Evolutionary conservation across 2,888 invertebrate species (phyloP).

Genomic region (Chrysopilus asiliformis): DNA sequence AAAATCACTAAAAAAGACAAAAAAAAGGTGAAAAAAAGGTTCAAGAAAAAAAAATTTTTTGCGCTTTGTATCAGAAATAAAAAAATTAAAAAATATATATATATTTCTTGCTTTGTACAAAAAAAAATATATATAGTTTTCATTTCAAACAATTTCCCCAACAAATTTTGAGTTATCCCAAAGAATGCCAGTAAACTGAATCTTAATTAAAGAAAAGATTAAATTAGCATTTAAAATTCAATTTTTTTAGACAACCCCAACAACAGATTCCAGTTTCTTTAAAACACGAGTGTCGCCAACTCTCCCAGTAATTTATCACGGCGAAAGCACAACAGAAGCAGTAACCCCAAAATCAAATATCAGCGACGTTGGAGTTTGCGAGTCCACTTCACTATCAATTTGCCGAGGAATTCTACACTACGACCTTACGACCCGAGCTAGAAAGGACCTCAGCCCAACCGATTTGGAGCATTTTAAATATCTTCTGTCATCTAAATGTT

Average conservation of each 20-base stretch:
- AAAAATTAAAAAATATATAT: too few relatives aligned
- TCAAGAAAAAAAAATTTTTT: too few relatives aligned
- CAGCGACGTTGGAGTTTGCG: constrained; percentile 23
- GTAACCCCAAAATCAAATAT: constrained; percentile 17
- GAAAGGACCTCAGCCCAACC: constrained; percentile 19
- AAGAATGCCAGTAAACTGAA: too few relatives aligned
- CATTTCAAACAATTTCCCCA: too few relatives aligned
- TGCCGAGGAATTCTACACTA: constrained; percentile 55
- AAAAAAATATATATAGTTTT: too few relatives aligned
- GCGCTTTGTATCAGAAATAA: too few relatives aligned
- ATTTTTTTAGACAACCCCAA: constrained; percentile 21
- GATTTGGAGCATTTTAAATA: constrained; percentile 44
- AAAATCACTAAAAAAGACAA: too few relatives aligned
- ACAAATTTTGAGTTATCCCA: too few relatives aligned
- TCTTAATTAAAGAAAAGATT: too few relatives aligned
- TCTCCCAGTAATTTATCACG: constrained; percentile 39
- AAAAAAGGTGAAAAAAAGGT: too few relatives aligned
- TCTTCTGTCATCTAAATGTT: constrained; percentile 49
- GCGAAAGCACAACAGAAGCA: constrained; percentile 28
- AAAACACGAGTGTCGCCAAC: constrained; percentile 50
- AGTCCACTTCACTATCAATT: constrained; percentile 30
- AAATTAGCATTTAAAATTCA: too few relatives aligned
- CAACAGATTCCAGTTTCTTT: constrained; percentile 39
- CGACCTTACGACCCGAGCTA: constrained; percentile 42
- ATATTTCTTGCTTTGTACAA: too few relatives aligned